A percentile compares a stretch with the other conserved stretches of the same genome.
Evolutionary conservation across 2,113 vertebrate species (phyloP).

Genomic region (Chaetodon trifascialis): DNA sequence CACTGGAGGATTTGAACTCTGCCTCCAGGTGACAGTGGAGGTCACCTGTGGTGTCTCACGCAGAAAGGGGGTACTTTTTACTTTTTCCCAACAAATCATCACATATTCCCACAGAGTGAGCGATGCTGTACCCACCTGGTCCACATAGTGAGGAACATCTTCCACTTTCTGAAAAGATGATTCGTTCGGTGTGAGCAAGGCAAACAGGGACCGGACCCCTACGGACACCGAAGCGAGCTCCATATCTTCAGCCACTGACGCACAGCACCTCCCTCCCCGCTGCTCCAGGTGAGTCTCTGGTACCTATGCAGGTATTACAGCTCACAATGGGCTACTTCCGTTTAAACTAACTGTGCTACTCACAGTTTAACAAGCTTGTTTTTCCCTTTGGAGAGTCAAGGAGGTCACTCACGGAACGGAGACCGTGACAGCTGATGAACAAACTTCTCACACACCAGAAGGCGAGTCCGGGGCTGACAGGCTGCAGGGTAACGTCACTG

Average conservation of each 20-base stretch:
- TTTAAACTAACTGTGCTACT: accelerated
- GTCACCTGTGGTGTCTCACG: background rate
- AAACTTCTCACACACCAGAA: background rate
- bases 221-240: slow-evolving; percentile 61
- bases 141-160: slow-evolving; percentile 89
- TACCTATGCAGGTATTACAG: slow-evolving; percentile 52
- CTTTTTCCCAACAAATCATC: background rate
- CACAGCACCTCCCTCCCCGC: background rate
- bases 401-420: slow-evolving; percentile 42
- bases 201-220: slow-evolving; percentile 87
- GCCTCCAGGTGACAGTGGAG: background rate
- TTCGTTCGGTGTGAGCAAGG: slow-evolving; percentile 86
- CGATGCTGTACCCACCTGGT: slow-evolving; percentile 85
- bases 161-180: slow-evolving; percentile 86
- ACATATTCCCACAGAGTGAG: background rate
- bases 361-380: background rate
- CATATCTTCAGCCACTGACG: slow-evolving; percentile 41
- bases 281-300: background rate
- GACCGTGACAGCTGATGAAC: background rate
- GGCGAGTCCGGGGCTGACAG: background rate
- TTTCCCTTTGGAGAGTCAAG: background rate
- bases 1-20: no score
- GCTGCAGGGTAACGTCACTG: background rate
- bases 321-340: background rate
- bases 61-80: background rate